These are phyloP conservation scores for Ennomos quercinarius DNA, from an alignment of 2,888 invertebrate species.

Conservation along the genomic window DNA sequence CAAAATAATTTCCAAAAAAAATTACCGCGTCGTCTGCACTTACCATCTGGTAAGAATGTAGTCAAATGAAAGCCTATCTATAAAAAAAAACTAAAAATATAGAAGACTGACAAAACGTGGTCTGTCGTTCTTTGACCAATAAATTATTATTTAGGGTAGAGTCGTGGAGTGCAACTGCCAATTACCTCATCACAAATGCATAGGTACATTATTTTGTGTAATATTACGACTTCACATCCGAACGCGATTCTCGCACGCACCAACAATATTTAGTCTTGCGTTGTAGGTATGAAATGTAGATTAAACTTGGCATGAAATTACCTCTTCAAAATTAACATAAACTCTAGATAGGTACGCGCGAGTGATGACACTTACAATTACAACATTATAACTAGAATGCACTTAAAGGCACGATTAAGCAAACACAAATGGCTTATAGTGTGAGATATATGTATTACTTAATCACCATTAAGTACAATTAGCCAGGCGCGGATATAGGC, in stretches of 20 bases:
- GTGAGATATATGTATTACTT: not conserved
- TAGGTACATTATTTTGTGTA: constrained; percentile 1
- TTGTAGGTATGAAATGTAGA: constrained; percentile 5
- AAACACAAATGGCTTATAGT: constrained; percentile 1
- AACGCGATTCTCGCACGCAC: constrained; percentile 8
- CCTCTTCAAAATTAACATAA: constrained; percentile 10
- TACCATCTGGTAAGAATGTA: too few relatives aligned
- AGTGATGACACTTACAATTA: constrained; percentile 18
- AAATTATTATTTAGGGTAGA: too few relatives aligned
- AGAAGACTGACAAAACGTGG: too few relatives aligned
- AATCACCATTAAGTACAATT: not conserved
- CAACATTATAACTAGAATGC: constrained; percentile 11
- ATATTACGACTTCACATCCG: constrained; percentile 8
- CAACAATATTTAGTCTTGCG: constrained; percentile 1
- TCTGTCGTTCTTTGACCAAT: too few relatives aligned
- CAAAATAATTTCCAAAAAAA: too few relatives aligned
- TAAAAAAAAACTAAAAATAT: too few relatives aligned
- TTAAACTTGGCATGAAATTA: constrained; percentile 8
- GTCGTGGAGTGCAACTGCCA: too few relatives aligned
- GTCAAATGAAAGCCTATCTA: too few relatives aligned
- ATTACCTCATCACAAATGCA: too few relatives aligned
- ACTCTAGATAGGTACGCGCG: constrained; percentile 18
- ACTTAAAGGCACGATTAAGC: constrained; percentile 5
- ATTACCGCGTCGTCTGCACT: too few relatives aligned
- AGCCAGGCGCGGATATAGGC: too few relatives aligned